Evolutionary conservation across 2,888 invertebrate genomes (phyloP).

Genomic region (Lydus trimaculatus): DNA sequence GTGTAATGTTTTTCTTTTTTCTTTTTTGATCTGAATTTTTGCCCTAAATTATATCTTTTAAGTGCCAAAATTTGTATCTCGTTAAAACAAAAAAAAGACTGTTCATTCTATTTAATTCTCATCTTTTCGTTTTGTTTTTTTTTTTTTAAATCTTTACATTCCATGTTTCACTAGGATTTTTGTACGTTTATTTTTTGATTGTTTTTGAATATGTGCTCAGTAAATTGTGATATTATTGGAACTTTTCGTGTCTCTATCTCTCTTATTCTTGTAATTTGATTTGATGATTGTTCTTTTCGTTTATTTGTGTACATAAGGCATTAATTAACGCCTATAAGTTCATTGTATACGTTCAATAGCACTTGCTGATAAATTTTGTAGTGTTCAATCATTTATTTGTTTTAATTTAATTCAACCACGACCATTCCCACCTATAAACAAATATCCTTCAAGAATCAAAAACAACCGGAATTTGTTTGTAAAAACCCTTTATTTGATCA

Average conservation of each 20-base stretch:
- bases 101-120: constrained; percentile 31
- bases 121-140: constrained; percentile 14
- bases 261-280: constrained; percentile 1
- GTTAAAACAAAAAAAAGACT: constrained; percentile 40
- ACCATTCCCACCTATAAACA: background rate
- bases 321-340: constrained; percentile 35
- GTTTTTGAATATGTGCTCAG: background rate
- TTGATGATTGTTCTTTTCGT: background rate
- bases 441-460: background rate
- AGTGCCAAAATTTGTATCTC: constrained; percentile 41
- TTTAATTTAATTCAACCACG: background rate
- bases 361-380: constrained; percentile 46
- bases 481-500: background rate
- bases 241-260: background rate
- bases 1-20: background rate
- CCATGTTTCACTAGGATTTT: background rate
- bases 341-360: constrained; percentile 48
- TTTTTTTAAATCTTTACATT: background rate
- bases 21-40: background rate
- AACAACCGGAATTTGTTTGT: no score
- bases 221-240: constrained; percentile 7
- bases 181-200: background rate
- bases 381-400: constrained; percentile 30
- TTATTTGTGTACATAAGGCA: constrained; percentile 28
- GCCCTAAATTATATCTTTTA: constrained; percentile 16